Base-by-base conservation (phyloP, 2,888 invertebrate species). In the Euzetes globulus region DNA sequence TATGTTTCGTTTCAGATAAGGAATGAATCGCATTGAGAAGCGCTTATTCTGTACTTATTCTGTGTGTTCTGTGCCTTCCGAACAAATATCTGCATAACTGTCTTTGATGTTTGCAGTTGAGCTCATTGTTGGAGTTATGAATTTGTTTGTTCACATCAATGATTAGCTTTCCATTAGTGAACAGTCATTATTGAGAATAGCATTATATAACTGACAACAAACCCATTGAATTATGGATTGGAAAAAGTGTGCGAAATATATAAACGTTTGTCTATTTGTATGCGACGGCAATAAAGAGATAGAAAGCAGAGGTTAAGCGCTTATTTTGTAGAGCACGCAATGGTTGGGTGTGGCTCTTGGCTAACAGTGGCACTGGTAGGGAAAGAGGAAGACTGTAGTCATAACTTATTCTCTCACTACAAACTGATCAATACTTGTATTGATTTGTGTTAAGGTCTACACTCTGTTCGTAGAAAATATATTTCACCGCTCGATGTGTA, bases 351-450 rank as follows among this genome's bases (percentile, higher is more conserved):
- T 68, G 68, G 68, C 68, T 68, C 68, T 45, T 68, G 68, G 15
- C 68, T 45, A 68, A 68, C 68, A 68, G 68, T 68, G 68, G 68
- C 68, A 68, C 13, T 41, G 68, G 68, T 68, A 68, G 68, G 41
- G 22, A 29, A 29, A 68, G 37, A 63, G 63, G 63, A 63, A 63
- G 63, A 63, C 63, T 63, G 17, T 11, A 63, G 17, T 63, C 63
- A 63, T 63, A n/a, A 63, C 63, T 50, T 50, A 50, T 19, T 63
- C 33, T 33, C 33, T 55, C 63, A 17, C n/a, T 68, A 45, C 22
- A 68, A 29, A 60, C 25, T 6, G 68, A 68, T 68, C 68, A 19
- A 68, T 68, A 68, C 11, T 17, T 33, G 22, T 68, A 68, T 68
- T 68, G 41, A 68, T 68, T 68, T 33, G 41, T 45, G 22, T 68